Conservation (phyloP, 2,113 vertebrate species). For the Indicator indicator region DNA sequence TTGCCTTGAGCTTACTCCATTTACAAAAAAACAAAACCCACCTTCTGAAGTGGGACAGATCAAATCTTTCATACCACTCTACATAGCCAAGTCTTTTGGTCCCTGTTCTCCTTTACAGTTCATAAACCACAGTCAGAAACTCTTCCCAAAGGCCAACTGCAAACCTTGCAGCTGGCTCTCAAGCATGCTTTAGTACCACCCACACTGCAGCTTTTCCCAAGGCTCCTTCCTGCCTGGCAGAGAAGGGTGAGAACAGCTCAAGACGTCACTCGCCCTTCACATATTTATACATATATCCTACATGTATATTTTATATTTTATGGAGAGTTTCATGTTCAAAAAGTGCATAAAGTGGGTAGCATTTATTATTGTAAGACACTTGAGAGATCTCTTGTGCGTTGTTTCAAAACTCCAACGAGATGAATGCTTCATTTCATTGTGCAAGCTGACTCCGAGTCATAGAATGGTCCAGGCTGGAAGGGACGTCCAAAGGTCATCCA, state of each 20-base stretch:
- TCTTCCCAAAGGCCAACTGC: not conserved
- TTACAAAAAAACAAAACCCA: not conserved
- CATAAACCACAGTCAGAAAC: not conserved
- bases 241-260: not conserved
- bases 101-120: not conserved
- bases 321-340: not conserved
- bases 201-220: not conserved
- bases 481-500: too few relatives aligned
- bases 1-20: not conserved
- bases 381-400: not conserved
- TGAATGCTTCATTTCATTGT: not conserved
- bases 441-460: not conserved
- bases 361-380: not conserved
- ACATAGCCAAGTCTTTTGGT: not conserved
- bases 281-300: too few relatives aligned
- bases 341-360: not conserved
- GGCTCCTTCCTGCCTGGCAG: not conserved
- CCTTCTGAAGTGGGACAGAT: not conserved
- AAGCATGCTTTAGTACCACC: not conserved
- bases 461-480: too few relatives aligned
- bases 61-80: accelerated
- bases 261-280: not conserved
- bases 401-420: not conserved
- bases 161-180: not conserved
- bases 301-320: too few relatives aligned